phyloP scores from a whole-genome alignment of 2,797 vertebrate species.

The Tarsius wallacei region DNA sequence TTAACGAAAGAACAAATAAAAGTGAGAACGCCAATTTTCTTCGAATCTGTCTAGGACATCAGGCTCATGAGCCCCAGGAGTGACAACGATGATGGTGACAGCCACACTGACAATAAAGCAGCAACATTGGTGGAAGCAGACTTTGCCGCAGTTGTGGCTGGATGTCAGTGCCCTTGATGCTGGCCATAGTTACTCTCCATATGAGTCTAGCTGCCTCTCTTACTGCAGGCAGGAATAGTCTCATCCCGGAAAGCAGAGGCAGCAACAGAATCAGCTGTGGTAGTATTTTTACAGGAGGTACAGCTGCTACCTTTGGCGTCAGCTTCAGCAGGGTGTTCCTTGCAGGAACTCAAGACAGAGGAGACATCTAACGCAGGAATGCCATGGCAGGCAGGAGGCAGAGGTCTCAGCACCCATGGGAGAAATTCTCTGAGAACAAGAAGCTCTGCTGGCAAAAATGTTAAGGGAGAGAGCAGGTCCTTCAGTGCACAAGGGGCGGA shows the following conservation, averaged over 20 bases:
- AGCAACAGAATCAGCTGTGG: not conserved
- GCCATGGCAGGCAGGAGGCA: not conserved
- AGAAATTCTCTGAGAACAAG: not conserved
- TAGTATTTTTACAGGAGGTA: not conserved
- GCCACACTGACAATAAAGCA: not conserved
- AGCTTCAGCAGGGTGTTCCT: not conserved
- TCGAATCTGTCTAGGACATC: not conserved
- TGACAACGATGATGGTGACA: not conserved
- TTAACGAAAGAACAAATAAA: conserved; percentile 1
- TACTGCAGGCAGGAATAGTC: not conserved
- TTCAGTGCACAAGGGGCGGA: not conserved
- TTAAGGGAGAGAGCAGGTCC: not conserved
- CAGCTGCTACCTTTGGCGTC: conserved; percentile 54
- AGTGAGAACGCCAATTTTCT: not conserved
- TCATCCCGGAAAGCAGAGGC: not conserved
- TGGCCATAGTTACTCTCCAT: not conserved
- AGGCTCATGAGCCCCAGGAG: not conserved
- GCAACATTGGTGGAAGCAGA: not conserved
- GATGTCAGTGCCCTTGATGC: not conserved
- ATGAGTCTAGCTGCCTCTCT: not conserved
- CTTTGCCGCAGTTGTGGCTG: not conserved
- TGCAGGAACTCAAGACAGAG: not conserved
- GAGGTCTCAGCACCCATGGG: not conserved
- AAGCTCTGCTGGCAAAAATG: not conserved
- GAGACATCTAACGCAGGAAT: not conserved